Conservation (phyloP, 2,113 vertebrate genomes). For the Carassius gibelio region DNA sequence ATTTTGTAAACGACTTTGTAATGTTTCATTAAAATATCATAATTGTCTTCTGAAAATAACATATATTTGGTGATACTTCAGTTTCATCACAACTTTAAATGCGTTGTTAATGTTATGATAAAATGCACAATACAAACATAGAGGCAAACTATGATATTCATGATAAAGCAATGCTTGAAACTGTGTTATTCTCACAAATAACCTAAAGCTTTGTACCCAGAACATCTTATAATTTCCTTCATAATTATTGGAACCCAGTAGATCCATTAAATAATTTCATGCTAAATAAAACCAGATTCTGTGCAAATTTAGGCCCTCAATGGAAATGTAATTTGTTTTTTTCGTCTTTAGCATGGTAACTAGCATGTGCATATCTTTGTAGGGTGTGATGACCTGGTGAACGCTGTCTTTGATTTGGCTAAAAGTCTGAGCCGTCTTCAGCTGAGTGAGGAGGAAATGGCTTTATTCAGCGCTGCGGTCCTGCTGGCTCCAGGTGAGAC, state of each 20-base stretch:
- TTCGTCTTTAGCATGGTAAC: background rate
- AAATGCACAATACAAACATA: background rate
- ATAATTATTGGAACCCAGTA: background rate
- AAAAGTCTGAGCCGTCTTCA: constrained; percentile 84
- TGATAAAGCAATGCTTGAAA: background rate
- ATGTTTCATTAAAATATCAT: background rate
- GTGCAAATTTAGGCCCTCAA: background rate
- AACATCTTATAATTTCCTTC: background rate
- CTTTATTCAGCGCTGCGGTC: constrained; percentile 86
- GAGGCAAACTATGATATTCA: background rate
- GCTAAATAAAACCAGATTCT: background rate
- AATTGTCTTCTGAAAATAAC: background rate
- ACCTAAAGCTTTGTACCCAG: background rate
- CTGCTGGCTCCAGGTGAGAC: constrained; percentile 85
- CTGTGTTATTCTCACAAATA: background rate
- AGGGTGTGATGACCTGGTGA: constrained; percentile 89
- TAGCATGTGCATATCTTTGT: constrained; percentile 31
- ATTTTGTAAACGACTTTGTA: too few relatives aligned
- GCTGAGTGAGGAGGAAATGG: constrained; percentile 87
- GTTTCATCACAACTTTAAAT: background rate
- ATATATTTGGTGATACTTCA: background rate
- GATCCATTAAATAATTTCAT: background rate
- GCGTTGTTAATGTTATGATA: background rate
- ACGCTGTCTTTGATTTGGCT: constrained; percentile 83
- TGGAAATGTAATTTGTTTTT: background rate